phyloP scores from a whole-genome alignment of 1,140 invertebrate species.

The Dermatophagoides farinae region DNA sequence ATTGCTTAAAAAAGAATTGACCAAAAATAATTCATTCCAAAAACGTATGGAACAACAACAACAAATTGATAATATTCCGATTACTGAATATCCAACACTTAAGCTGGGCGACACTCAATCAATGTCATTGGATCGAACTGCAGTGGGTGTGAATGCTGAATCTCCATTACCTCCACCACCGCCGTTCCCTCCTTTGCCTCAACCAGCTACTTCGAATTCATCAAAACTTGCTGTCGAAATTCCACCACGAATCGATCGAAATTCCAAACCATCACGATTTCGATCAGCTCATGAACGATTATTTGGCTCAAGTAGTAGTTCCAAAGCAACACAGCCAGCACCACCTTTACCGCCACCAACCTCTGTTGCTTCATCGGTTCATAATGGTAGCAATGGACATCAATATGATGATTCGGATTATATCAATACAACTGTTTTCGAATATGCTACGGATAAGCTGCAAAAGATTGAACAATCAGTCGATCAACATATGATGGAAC shows the following conservation, averaged over 20 bases:
- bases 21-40: not conserved
- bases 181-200: not conserved
- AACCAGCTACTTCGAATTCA: conserved; percentile 20
- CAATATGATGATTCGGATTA: conserved; percentile 18
- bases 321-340: not conserved
- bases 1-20: conserved; percentile 12
- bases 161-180: conserved; percentile 10
- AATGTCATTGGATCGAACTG: not conserved
- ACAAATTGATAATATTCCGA: conserved; percentile 17
- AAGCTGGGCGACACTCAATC: not conserved
- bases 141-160: not conserved
- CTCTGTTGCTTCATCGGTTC: not conserved
- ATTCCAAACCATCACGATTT: conserved; percentile 40
- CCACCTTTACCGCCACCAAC: not conserved
- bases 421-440: conserved; percentile 16
- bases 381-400: not conserved
- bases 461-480: not conserved
- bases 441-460: too few species aligned
- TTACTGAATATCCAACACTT: conserved; percentile 2
- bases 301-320: conserved; percentile 17
- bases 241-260: conserved; percentile 57
- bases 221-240: conserved; percentile 37
- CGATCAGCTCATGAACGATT: conserved; percentile 22
- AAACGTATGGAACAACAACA: not conserved
- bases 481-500: not conserved